A percentile compares a stretch with the other conserved stretches of the same genome.
phyloP scores from a whole-genome alignment of 2,113 vertebrate species.

The Mellivora capensis region DNA sequence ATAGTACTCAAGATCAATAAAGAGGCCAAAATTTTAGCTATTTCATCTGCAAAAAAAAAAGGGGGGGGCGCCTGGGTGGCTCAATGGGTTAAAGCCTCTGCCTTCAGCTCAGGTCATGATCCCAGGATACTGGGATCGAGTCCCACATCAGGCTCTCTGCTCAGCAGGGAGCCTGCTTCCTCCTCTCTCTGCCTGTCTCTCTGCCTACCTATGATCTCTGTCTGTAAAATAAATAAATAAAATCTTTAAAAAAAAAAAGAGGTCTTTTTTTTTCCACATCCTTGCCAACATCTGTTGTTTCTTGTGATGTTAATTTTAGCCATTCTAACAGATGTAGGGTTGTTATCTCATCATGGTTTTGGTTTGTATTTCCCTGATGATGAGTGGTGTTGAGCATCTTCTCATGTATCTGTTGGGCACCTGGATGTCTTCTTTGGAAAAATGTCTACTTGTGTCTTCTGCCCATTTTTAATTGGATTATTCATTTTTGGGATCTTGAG shows the following conservation, averaged over 20 bases:
- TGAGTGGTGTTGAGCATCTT: not conserved
- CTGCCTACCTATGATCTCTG: too few relatives aligned
- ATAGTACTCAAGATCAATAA: conserved; percentile 30
- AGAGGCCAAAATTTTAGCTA: conserved; percentile 41
- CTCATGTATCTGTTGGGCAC: not conserved
- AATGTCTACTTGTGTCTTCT: not conserved
- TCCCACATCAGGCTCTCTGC: too few relatives aligned
- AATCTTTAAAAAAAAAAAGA: too few relatives aligned
- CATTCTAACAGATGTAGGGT: not conserved
- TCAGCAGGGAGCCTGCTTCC: too few relatives aligned
- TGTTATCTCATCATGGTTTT: not conserved
- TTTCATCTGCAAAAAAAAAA: not conserved
- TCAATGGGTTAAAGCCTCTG: too few relatives aligned
- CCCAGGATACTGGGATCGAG: too few relatives aligned
- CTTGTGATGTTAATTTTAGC: not conserved
- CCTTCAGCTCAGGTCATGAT: too few relatives aligned
- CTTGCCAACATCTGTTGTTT: not conserved
- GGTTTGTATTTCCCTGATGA: not conserved
- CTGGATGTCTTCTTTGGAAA: not conserved
- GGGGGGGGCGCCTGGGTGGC: too few relatives aligned
- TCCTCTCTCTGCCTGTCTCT: too few relatives aligned
- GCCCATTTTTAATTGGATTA: not conserved
- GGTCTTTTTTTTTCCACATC: not conserved
- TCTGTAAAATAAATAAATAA: too few relatives aligned
- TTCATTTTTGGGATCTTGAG: not conserved